Evolutionary conservation across 2,797 vertebrate species (phyloP).

Genomic region (Pelodytes ibericus): DNA sequence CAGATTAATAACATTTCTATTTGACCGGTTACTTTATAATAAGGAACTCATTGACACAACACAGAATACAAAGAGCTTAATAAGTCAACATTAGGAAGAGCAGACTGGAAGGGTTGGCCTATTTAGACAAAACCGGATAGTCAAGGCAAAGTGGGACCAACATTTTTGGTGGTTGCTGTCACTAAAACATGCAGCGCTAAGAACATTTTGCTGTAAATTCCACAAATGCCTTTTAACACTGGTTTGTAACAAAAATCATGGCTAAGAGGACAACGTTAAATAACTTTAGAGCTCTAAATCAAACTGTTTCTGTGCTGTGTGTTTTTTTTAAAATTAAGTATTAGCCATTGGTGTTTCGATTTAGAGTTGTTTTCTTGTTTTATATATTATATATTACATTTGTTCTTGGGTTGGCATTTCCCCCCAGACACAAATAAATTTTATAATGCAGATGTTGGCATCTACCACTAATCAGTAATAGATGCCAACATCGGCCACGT

Average conservation of each 20-base stretch:
- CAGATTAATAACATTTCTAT: background rate
- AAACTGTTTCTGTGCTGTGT: too few relatives aligned
- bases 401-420: too few relatives aligned
- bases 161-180: conserved; percentile 40
- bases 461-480: too few relatives aligned
- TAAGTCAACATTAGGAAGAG: background rate
- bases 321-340: too few relatives aligned
- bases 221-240: conserved; percentile 30
- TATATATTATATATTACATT: too few relatives aligned
- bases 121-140: conserved; percentile 15
- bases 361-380: too few relatives aligned
- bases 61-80: background rate
- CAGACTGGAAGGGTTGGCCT: background rate
- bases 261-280: background rate
- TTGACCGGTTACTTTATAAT: background rate
- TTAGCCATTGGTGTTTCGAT: too few relatives aligned
- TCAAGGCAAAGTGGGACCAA: background rate
- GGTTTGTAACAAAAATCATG: conserved; percentile 6
- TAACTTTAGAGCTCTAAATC: background rate
- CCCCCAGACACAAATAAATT: too few relatives aligned
- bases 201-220: conserved; percentile 39
- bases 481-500: too few relatives aligned
- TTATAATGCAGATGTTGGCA: too few relatives aligned
- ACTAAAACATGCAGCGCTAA: conserved; percentile 24
- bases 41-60: background rate